phyloP scores from a whole-genome alignment of 1,140 invertebrate genomes.

The Drosophila trapezifrons region DNA sequence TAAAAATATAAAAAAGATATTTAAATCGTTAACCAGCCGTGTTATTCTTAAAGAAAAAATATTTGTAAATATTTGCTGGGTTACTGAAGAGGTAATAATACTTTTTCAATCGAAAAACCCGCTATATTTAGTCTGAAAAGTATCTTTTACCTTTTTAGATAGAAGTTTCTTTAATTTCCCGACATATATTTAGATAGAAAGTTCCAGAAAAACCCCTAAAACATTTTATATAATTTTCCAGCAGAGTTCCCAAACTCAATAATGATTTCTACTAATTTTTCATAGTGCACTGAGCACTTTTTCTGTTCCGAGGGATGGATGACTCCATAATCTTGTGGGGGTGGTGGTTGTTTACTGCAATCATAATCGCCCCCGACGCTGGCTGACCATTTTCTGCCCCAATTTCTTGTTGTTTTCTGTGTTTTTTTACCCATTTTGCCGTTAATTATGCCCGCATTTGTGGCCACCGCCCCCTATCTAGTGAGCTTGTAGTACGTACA shows the following conservation, averaged over 20 bases:
- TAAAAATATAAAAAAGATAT: not conserved
- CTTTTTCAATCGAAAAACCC: not conserved
- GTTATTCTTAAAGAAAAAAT: rapidly evolving
- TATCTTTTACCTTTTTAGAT: not conserved
- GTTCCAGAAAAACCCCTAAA: no score
- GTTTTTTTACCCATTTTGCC: constrained; percentile 48
- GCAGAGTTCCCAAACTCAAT: no score
- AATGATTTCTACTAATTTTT: no score
- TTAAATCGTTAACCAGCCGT: not conserved
- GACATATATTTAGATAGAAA: no score
- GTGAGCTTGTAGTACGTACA: not conserved
- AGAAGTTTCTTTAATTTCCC: no score
- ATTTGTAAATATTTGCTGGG: no score
- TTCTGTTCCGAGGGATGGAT: not conserved
- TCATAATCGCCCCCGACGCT: constrained; percentile 35
- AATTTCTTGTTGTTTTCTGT: constrained; percentile 8
- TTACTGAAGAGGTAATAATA: not conserved
- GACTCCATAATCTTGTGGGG: constrained; percentile 2
- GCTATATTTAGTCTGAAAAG: not conserved
- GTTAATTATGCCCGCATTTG: constrained; percentile 78
- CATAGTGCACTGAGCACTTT: not conserved
- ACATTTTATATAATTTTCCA: no score
- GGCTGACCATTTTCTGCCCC: constrained; percentile 26
- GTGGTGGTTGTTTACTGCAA: constrained; percentile 20
- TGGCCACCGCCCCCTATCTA: constrained; percentile 30